These are phyloP conservation scores for Frieseomelitta varia DNA, from an alignment of 1,140 invertebrate species.

Conservation along the genomic window DNA sequence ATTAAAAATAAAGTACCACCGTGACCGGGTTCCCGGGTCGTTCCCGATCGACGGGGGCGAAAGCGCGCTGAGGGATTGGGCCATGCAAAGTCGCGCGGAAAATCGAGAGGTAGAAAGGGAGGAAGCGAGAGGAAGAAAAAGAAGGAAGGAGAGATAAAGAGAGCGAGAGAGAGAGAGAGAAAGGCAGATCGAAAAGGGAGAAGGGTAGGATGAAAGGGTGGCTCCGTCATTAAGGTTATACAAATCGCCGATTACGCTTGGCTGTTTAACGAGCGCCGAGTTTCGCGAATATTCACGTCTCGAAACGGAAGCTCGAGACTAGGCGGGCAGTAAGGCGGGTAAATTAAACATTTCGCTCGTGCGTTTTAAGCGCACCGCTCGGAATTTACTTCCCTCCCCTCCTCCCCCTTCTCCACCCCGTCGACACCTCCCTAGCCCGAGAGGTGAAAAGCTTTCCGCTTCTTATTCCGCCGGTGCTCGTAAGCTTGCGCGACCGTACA, in stretches of 20 bases:
- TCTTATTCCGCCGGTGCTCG: slow-evolving; percentile 34
- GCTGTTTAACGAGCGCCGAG: slow-evolving; percentile 65
- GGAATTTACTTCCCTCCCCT: slow-evolving; percentile 29
- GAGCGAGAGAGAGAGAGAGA: neutral
- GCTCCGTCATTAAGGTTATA: slow-evolving; percentile 68
- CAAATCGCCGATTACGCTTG: slow-evolving; percentile 68
- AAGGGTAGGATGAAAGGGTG: neutral
- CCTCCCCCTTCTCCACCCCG: too few species aligned
- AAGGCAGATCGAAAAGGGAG: neutral
- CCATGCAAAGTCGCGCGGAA: neutral
- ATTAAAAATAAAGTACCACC: slow-evolving; percentile 59
- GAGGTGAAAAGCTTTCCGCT: slow-evolving; percentile 47
- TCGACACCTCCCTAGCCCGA: too few species aligned
- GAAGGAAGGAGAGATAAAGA: neutral
- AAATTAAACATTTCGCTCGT: slow-evolving; percentile 69
- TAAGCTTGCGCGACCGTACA: neutral
- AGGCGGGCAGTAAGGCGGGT: slow-evolving; percentile 41
- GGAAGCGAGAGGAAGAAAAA: neutral
- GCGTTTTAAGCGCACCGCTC: slow-evolving; percentile 45
- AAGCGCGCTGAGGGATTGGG: neutral
- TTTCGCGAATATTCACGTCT: slow-evolving; percentile 62
- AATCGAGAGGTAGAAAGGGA: neutral
- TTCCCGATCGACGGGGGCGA: slow-evolving; percentile 27
- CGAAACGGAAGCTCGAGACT: slow-evolving; percentile 48
- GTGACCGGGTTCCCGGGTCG: slow-evolving; percentile 24